Evolutionary conservation across 2,797 vertebrate species (phyloP).

Genomic region (Aldrovandia affinis): DNA sequence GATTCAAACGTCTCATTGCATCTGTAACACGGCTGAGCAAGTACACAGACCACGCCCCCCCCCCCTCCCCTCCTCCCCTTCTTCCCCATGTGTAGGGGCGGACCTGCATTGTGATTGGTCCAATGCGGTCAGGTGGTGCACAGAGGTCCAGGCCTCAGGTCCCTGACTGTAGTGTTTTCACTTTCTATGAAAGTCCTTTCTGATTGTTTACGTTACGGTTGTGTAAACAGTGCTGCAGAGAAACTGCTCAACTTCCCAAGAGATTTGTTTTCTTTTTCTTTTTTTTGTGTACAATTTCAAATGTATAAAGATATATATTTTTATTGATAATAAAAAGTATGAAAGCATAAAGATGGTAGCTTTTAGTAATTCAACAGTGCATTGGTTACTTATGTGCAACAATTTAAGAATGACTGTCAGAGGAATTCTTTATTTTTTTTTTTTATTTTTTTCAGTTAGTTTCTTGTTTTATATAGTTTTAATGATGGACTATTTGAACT

Average conservation of each 20-base stretch:
- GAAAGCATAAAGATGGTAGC: constrained; percentile 85
- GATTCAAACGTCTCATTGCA: constrained; percentile 85
- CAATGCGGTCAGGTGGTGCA: constrained; percentile 86
- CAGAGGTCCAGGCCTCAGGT: constrained; percentile 82
- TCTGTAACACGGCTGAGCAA: constrained; percentile 84
- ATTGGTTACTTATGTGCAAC: constrained; percentile 70
- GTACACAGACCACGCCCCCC: constrained; percentile 72
- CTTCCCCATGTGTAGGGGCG: constrained; percentile 79
- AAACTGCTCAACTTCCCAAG: constrained; percentile 83
- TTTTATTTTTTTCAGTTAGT: constrained; percentile 13
- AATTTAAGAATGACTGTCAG: constrained; percentile 22
- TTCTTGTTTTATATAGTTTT: neutral
- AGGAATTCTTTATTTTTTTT: neutral
- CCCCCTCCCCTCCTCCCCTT: constrained; percentile 45
- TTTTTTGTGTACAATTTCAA: constrained; percentile 80
- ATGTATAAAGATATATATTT: constrained; percentile 89
- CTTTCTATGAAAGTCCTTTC: constrained; percentile 87
- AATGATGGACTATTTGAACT: neutral
- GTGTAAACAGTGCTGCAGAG: constrained; percentile 88
- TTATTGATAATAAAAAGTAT: constrained; percentile 87
- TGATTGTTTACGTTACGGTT: constrained; percentile 84
- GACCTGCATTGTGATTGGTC: constrained; percentile 81
- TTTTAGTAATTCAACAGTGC: constrained; percentile 86
- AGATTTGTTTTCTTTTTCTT: constrained; percentile 69
- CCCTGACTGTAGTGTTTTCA: constrained; percentile 79